phyloP scores from a whole-genome alignment of 2,888 invertebrate genomes.

The Camponotus fellah region DNA sequence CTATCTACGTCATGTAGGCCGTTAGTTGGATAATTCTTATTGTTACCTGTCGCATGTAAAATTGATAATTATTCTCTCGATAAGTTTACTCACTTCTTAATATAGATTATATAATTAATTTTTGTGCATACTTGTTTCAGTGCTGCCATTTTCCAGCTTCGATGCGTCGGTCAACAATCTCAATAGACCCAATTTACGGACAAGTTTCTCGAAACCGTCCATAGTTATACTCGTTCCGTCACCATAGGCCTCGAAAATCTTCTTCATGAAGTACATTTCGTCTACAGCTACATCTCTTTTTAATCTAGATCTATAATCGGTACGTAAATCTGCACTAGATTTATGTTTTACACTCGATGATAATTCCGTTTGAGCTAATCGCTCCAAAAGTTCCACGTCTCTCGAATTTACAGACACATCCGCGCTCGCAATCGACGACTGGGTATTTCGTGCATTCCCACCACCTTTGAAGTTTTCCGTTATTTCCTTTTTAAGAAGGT shows the following conservation, averaged over 20 bases:
- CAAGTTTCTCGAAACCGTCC: constrained; percentile 90
- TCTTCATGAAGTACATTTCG: constrained; percentile 89
- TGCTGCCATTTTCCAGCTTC: constrained; percentile 62
- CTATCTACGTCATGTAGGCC: constrained; percentile 66
- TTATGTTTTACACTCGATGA: constrained; percentile 27
- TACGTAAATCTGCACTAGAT: constrained; percentile 41
- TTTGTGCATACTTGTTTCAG: constrained; percentile 71
- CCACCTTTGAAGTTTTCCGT: constrained; percentile 33
- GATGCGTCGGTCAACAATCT: constrained; percentile 86
- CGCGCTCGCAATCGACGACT: not conserved
- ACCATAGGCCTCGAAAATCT: constrained; percentile 90
- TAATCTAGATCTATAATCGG: constrained; percentile 64
- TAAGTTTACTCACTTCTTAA: not conserved
- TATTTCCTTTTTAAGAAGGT: constrained; percentile 27
- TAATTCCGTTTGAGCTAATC: constrained; percentile 75
- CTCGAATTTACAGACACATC: constrained; percentile 35
- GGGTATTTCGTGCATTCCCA: constrained; percentile 11
- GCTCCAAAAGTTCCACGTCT: constrained; percentile 71
- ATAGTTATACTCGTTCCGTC: constrained; percentile 89
- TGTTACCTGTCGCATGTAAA: constrained; percentile 63
- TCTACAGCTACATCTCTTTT: constrained; percentile 81
- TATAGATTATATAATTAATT: constrained; percentile 66
- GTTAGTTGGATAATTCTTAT: constrained; percentile 64
- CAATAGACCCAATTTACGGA: constrained; percentile 88
- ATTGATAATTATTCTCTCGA: constrained; percentile 5